A percentile compares a stretch with the other conserved stretches of the same genome.
These are phyloP conservation scores for Myrmecophaga tridactyla DNA, from an alignment of 2,113 vertebrate genomes.

Conservation along the genomic window DNA sequence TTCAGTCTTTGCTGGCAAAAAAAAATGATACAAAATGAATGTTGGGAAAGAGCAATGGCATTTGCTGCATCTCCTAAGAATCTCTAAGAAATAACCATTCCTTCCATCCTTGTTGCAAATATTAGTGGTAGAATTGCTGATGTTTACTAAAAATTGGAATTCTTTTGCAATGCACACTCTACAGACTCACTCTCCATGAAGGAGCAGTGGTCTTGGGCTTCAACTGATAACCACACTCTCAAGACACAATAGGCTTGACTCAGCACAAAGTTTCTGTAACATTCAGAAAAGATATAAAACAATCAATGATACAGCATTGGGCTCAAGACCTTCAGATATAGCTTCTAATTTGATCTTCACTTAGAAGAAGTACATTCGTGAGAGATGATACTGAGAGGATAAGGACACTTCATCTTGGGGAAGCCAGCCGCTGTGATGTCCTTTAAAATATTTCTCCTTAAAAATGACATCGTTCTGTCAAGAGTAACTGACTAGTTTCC, in stretches of 20 bases:
- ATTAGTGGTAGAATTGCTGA: not conserved
- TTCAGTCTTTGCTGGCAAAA: not conserved
- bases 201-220: not conserved
- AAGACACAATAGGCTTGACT: not conserved
- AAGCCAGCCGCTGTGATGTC: not conserved
- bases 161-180: not conserved
- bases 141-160: not conserved
- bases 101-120: not conserved
- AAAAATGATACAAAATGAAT: not conserved
- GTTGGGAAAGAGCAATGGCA: not conserved
- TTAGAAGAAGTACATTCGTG: not conserved
- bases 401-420: not conserved
- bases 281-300: not conserved
- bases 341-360: not conserved
- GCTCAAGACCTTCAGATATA: not conserved
- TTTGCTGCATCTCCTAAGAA: not conserved
- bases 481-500: not conserved
- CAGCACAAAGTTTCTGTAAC: not conserved
- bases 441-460: not conserved
- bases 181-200: not conserved
- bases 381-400: not conserved
- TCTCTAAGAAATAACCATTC: not conserved
- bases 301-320: not conserved
- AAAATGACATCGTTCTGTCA: not conserved
- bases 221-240: not conserved